Evolutionary conservation across 2,113 vertebrate species (phyloP), one percentile per base, ranked within the genome.

Genomic region (Bubalus kerabau): DNA sequence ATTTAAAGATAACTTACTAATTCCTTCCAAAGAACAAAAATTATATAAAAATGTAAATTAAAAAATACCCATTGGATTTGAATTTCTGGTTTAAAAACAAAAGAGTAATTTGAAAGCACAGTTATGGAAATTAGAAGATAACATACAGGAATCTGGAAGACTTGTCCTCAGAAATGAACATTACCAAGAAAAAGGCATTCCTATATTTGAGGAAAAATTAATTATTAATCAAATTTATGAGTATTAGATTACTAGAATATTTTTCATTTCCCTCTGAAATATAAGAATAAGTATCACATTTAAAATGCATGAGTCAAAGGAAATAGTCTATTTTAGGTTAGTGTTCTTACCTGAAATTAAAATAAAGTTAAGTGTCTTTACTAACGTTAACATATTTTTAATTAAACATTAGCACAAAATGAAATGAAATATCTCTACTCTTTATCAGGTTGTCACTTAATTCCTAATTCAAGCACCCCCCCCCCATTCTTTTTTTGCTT

Each of bases 361-460:
- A 98, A 98, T 98, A 98, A 98, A 98, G 81, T 19, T 97, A 98
- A 98, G 96, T 96, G 43, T 96, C 97, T 98, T 98, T 98, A 96
- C 93, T 97, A 97, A 97, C 11, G 59, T 85, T 98, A 98, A 98
- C 71, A 96, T 98, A 59, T 97, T 98, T 97, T 98, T 91, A 98
- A 98, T 98, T 98, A 98, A 98, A 98, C 71, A 98, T 98, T 97
- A 98, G 95, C 60, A 97, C 10, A 97, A 97, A 98, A 94, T 97
- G n/a, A 98, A 98, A 97, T 93, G 0, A 98, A 98, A 96, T 81
- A 56, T 92, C 46, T 95, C 24, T 90, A 81, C 56, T 90, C 46
- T 94, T 98, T 98, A 98, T 98, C 92, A 98, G 50, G 92, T 67
- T 97, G 94, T 43, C 97, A 98, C 76, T 95, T 98, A 97, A 90